Evolutionary conservation across 2,797 vertebrate species (phyloP), one percentile per base, ranked within the genome.

Genomic region (Pagetopsis macropterus): DNA sequence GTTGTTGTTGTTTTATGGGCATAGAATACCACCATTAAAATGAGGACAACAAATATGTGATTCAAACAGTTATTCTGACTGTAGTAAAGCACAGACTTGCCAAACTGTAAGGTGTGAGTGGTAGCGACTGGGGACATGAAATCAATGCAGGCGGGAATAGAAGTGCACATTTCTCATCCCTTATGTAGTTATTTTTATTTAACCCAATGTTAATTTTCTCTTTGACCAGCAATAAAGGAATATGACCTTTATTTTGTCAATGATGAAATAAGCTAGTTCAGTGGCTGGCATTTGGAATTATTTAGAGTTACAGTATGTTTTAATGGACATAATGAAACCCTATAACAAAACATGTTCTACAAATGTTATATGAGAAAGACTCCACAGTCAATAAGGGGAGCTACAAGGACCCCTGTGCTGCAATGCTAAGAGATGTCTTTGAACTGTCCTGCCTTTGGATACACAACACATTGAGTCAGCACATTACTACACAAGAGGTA

Each of bases 391-490:
- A 64, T 60, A 23, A 50, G 21, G 56, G 72, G 21, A 37, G 27
- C 54, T 31, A 15, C 45, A 66, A 76, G 54, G 59, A 78, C 65
- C 40, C 14, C 19, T 41, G 50, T 67, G 11, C 46, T 65, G 27
- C 14, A 5, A 43, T 57, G 78, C 62, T n/a, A 31, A 63, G 31
- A 58, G 48, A 72, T 27, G 12, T 51, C 54, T 19, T 70, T 23
- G 41, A 61, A 60, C 45, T 50, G 46, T 62, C 21, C 55, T 49
- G 43, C 65, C 77, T 52, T 80, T 17, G 75, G 76, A 72, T 16
- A 56, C 48, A 60, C 40, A 77, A 78, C 84, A 81, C 43, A 27
- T 51, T 2, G 31, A 63, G 69, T 81, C 75, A 76, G 60, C 64
- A n/a, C 57, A 11, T 51, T 45, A 21, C 33, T 51, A 27, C 48